Conservation (phyloP, 2,888 invertebrate species). For the Eurois occulta region DNA sequence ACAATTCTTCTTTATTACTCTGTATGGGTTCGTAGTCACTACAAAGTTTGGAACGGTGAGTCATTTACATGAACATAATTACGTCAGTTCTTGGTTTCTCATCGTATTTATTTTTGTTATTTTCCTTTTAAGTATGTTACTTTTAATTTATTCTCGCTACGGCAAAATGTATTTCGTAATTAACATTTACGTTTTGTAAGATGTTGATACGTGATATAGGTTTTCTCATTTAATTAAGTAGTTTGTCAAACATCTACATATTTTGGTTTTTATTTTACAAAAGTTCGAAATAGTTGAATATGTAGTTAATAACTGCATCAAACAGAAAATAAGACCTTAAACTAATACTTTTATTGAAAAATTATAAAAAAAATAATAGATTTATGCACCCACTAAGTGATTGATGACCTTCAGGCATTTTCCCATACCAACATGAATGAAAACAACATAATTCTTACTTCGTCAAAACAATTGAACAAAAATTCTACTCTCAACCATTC, state of each 20-base stretch:
- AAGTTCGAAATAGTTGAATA: background rate
- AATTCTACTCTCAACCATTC: no score
- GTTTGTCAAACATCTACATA: background rate
- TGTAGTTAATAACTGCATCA: background rate
- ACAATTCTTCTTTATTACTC: constrained; percentile 83
- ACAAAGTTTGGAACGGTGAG: constrained; percentile 82
- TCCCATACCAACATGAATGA: background rate
- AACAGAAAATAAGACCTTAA: background rate
- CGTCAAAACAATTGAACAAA: background rate
- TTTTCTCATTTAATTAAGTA: background rate
- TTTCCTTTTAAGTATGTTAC: constrained; percentile 41
- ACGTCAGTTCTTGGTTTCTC: constrained; percentile 25
- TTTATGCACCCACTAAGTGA: background rate
- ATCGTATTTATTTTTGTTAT: constrained; percentile 43
- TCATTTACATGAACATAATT: constrained; percentile 44
- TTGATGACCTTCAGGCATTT: background rate
- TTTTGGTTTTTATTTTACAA: background rate
- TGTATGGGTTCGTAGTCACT: constrained; percentile 82
- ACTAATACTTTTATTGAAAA: background rate
- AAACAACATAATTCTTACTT: background rate
- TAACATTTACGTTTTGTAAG: background rate
- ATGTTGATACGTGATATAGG: no score
- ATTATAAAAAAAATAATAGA: background rate
- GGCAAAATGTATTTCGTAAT: constrained; percentile 4
- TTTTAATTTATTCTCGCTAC: constrained; percentile 5